A percentile compares a stretch with the other conserved stretches of the same genome.
phyloP scores from a whole-genome alignment of 2,888 invertebrate species.

The Ormyrus nitidulus region DNA sequence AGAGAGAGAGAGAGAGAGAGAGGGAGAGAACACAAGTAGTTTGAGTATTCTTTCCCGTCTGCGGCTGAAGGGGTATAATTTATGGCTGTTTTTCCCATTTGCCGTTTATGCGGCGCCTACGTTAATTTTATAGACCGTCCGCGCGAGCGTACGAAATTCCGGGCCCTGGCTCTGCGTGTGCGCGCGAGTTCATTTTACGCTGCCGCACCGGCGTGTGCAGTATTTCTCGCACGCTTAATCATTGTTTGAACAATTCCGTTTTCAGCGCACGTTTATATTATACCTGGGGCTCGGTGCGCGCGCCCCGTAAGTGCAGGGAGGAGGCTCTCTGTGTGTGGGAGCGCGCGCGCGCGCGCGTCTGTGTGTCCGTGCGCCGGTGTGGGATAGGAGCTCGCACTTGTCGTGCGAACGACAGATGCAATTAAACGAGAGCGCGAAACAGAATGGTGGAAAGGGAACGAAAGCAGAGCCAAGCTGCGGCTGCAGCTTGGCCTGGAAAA shows the following conservation, averaged over 20 bases:
- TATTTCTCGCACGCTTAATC: conserved; percentile 58
- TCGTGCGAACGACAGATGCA: conserved; percentile 62
- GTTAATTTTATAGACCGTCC: conserved; percentile 53
- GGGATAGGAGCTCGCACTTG: conserved; percentile 31
- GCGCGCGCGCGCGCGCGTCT: background rate
- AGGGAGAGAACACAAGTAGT: conserved; percentile 43
- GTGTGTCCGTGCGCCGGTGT: background rate
- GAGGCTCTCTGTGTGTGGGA: background rate
- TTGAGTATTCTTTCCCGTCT: conserved; percentile 49
- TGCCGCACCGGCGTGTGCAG: background rate
- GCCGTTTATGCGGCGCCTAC: conserved; percentile 51
- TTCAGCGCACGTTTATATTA: conserved; percentile 36
- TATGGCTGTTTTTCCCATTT: conserved; percentile 53
- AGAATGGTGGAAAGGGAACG: conserved; percentile 10
- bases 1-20: background rate
- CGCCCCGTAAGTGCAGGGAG: conserved; percentile 3
- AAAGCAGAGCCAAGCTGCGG: conserved; percentile 22
- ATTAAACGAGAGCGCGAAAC: conserved; percentile 58
- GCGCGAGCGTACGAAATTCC: background rate
- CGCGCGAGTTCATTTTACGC: conserved; percentile 38
- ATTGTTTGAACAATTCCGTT: conserved; percentile 61
- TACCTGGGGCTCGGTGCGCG: background rate
- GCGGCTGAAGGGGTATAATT: conserved; percentile 52
- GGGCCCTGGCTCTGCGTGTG: background rate
- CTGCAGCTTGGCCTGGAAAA: conserved; percentile 18